Percentiles rank a stretch among this genome's conserved stretches.
These are phyloP conservation scores for Tiliacea citrago DNA, from an alignment of 2,888 invertebrate genomes.

Conservation along the genomic window DNA sequence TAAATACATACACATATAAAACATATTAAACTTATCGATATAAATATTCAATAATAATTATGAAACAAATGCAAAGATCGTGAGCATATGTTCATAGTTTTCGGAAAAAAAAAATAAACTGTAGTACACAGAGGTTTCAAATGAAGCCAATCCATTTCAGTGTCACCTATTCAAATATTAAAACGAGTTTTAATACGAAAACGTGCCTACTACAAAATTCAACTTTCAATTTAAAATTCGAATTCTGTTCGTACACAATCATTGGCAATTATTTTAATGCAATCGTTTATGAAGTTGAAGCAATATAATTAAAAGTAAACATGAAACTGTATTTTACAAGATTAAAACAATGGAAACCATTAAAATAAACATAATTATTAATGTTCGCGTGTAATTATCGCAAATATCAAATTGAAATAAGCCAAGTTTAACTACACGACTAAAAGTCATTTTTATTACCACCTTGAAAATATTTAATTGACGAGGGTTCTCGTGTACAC, in stretches of 20 bases:
- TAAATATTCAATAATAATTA: no score
- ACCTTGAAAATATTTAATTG: background rate
- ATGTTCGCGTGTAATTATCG: constrained; percentile 13
- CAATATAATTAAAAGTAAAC: constrained; percentile 43
- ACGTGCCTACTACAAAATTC: constrained; percentile 44
- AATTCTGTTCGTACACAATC: constrained; percentile 29
- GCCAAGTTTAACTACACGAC: background rate
- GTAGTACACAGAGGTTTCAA: constrained; percentile 18
- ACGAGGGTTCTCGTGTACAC: background rate
- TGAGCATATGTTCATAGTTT: background rate
- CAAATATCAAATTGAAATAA: constrained; percentile 16
- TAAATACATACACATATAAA: no score
- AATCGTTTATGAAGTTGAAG: constrained; percentile 22
- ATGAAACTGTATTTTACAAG: constrained; percentile 3
- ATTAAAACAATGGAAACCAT: constrained; percentile 15
- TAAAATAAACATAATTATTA: constrained; percentile 19
- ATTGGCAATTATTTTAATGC: constrained; percentile 42
- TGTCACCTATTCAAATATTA: constrained; percentile 51
- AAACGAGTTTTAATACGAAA: constrained; percentile 50
- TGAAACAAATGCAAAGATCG: no score
- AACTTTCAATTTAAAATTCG: constrained; percentile 49
- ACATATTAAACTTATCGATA: no score
- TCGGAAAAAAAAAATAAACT: constrained; percentile 1
- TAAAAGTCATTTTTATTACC: background rate
- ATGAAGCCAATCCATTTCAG: constrained; percentile 53